These are phyloP conservation scores for Magallana gigas DNA, from an alignment of 1,140 invertebrate species.

Conservation along the genomic window DNA sequence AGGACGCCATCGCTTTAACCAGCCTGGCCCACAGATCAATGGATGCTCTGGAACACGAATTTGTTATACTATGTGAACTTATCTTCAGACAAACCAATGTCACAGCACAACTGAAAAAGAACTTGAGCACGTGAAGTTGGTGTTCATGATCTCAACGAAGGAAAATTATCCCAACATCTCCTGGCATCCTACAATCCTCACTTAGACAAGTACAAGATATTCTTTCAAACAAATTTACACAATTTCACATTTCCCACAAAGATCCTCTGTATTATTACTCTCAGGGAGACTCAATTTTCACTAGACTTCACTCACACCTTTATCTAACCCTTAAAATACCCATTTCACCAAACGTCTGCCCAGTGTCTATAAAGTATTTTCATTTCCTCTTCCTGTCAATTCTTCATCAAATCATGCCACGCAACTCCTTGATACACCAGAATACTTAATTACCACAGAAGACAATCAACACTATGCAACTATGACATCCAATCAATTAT, in stretches of 20 bases:
- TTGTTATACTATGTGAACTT: not conserved
- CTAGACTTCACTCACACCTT: slow-evolving; percentile 26
- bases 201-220: slow-evolving; percentile 11
- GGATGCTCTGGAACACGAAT: slow-evolving; percentile 5
- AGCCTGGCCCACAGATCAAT: not conserved
- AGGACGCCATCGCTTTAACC: not conserved
- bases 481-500: not conserved
- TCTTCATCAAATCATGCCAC: slow-evolving; percentile 31
- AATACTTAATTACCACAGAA: not conserved
- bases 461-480: slow-evolving; percentile 32
- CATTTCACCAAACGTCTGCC: slow-evolving; percentile 31
- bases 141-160: slow-evolving; percentile 10
- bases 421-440: slow-evolving; percentile 35
- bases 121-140: slow-evolving; percentile 22
- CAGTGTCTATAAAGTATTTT: slow-evolving; percentile 44
- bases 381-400: slow-evolving; percentile 39
- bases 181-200: not conserved
- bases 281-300: slow-evolving; percentile 43
- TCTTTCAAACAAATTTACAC: not conserved
- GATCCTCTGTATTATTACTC: slow-evolving; percentile 30
- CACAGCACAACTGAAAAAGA: not conserved
- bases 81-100: not conserved
- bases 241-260: slow-evolving; percentile 27
- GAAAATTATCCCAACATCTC: slow-evolving; percentile 1
- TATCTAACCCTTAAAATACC: slow-evolving; percentile 48